A percentile compares a stretch with the other conserved stretches of the same genome.
Evolutionary conservation across 2,888 invertebrate species (phyloP).

Genomic region (Meandrusa payeni): DNA sequence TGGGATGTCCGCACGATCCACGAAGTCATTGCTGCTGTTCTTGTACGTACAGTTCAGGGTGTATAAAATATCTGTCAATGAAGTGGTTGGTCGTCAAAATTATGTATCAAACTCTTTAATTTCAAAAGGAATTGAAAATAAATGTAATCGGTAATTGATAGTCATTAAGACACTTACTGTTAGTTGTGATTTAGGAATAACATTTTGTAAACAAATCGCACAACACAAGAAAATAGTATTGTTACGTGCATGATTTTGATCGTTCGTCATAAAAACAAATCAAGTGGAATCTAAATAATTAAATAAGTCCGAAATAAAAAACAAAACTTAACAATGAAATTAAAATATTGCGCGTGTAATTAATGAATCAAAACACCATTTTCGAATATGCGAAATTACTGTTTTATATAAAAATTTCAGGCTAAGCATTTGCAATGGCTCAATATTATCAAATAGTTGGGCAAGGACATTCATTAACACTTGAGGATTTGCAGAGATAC

Average conservation of each 20-base stretch:
- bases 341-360: no score
- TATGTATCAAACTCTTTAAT: conserved; percentile 22
- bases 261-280: conserved; percentile 22
- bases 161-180: conserved; percentile 26
- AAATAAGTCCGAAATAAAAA: no score
- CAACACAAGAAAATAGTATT: conserved; percentile 17
- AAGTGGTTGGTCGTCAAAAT: conserved; percentile 36
- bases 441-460: conserved; percentile 85
- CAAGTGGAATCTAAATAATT: no score
- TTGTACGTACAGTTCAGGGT: conserved; percentile 63
- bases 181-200: conserved; percentile 17
- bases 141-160: conserved; percentile 2
- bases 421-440: conserved; percentile 81
- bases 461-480: conserved; percentile 74
- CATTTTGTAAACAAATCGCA: conserved; percentile 42
- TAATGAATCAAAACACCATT: neutral
- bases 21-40: conserved; percentile 63
- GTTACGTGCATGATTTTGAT: conserved; percentile 12
- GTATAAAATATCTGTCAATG: conserved; percentile 62
- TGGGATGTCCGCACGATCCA: conserved; percentile 60
- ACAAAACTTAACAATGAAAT: no score
- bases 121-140: conserved; percentile 10
- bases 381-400: neutral
- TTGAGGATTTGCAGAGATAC: conserved; percentile 83
- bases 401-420: conserved; percentile 35